A percentile compares a stretch with the other conserved stretches of the same genome.
Conservation (phyloP, 2,113 vertebrate genomes). For the Triplophysa siluroides region DNA sequence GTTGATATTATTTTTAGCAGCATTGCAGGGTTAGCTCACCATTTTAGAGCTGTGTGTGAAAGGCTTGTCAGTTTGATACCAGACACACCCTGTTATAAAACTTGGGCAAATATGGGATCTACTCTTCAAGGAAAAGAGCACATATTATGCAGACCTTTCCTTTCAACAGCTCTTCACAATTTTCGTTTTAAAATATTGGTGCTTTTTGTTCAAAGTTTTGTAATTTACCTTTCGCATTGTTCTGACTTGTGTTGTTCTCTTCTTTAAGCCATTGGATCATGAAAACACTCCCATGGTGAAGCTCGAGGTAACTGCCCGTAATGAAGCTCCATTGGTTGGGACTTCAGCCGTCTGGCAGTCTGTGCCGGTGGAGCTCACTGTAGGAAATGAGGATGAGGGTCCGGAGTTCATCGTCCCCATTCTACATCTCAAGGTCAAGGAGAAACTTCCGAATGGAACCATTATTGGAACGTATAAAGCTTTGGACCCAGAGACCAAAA, state of each 20-base stretch:
- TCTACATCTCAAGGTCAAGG: constrained; percentile 72
- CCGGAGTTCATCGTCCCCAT: constrained; percentile 75
- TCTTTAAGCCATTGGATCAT: constrained; percentile 77
- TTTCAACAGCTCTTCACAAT: neutral
- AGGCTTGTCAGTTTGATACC: constrained; percentile 7
- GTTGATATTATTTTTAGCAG: constrained; percentile 40
- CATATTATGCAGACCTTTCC: neutral
- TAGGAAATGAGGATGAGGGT: constrained; percentile 80
- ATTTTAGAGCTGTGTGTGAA: constrained; percentile 32
- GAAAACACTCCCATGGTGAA: constrained; percentile 66
- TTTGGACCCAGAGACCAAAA: constrained; percentile 77
- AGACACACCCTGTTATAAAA: constrained; percentile 36
- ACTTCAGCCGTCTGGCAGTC: constrained; percentile 65
- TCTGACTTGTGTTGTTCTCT: neutral
- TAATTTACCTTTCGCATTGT: neutral
- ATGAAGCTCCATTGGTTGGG: constrained; percentile 76
- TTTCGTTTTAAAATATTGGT: too few species aligned
- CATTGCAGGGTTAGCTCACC: constrained; percentile 15
- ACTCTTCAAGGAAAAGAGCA: neutral
- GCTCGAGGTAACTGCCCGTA: constrained; percentile 76
- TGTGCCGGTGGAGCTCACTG: constrained; percentile 70
- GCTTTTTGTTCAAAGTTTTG: neutral
- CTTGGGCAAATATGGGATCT: constrained; percentile 22
- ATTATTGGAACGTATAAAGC: constrained; percentile 73
- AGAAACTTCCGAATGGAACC: constrained; percentile 69